A percentile compares a stretch with the other conserved stretches of the same genome.
Conservation (phyloP, 2,113 vertebrate species). For the Oncorhynchus kisutch region DNA sequence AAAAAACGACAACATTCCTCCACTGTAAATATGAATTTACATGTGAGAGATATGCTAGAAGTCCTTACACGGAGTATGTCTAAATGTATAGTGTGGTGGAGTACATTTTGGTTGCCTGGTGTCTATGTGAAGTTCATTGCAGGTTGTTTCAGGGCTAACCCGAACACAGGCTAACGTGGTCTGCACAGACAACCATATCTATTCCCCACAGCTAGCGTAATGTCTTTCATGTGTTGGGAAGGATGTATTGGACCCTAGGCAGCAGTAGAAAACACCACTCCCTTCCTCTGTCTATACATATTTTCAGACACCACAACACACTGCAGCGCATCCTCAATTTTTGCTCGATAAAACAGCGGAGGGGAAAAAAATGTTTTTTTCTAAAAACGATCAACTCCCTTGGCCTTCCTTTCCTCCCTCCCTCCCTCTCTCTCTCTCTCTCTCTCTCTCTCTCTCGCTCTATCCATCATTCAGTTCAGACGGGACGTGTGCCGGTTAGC, state of each 20-base stretch:
- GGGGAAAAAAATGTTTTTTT: no score
- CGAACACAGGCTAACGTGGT: background rate
- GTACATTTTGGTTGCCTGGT: no score
- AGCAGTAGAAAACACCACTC: background rate
- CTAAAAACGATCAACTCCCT: background rate
- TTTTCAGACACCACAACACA: background rate
- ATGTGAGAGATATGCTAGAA: no score
- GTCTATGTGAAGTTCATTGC: no score
- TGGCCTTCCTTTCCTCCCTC: background rate
- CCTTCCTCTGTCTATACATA: background rate
- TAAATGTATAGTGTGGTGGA: no score
- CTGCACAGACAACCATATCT: background rate
- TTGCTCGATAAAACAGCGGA: background rate
- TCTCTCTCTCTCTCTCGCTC: background rate
- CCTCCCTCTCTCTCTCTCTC: background rate
- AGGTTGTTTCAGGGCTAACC: background rate
- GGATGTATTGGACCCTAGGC: background rate
- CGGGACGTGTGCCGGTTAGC: no score
- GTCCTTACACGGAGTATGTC: no score
- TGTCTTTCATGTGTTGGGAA: background rate
- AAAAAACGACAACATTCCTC: no score
- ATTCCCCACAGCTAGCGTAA: background rate
- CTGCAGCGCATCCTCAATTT: background rate
- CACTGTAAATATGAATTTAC: no score
- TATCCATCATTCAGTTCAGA: background rate